Conservation (phyloP, 1,140 invertebrate genomes). For the Rhynchophorus ferrugineus region DNA sequence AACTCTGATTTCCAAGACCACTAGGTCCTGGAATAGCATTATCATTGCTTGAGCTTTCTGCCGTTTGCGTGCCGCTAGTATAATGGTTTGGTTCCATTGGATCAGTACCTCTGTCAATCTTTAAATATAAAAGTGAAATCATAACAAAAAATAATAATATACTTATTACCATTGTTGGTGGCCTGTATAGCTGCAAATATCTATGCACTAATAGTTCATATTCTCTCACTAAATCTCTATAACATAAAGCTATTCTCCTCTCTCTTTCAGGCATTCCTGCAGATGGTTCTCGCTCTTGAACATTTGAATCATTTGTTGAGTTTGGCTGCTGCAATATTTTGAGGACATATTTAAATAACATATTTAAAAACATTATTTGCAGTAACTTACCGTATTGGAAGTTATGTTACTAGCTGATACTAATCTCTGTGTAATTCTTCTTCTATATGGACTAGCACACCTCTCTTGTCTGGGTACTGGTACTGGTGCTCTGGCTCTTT, state of each 20-base stretch:
- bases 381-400: slow-evolving; percentile 15
- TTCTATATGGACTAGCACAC: slow-evolving; percentile 30
- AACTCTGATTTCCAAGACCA: slow-evolving; percentile 7
- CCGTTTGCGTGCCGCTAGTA: slow-evolving; percentile 31
- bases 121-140: slow-evolving; percentile 13
- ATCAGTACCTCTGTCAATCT: slow-evolving; percentile 61
- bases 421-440: slow-evolving; percentile 32
- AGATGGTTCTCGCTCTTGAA: slow-evolving; percentile 17
- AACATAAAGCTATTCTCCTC: slow-evolving; percentile 40
- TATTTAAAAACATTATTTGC: background rate
- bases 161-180: slow-evolving; percentile 40
- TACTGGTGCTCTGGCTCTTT: slow-evolving; percentile 45
- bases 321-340: slow-evolving; percentile 1
- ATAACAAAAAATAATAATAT: background rate
- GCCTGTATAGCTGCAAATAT: slow-evolving; percentile 44
- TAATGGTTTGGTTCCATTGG: slow-evolving; percentile 49
- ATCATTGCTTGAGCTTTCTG: slow-evolving; percentile 12
- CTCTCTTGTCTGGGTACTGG: slow-evolving; percentile 32
- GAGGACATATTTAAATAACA: slow-evolving; percentile 1
- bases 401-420: slow-evolving; percentile 13
- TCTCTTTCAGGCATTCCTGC: slow-evolving; percentile 38
- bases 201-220: slow-evolving; percentile 46
- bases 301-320: background rate
- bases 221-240: slow-evolving; percentile 45
- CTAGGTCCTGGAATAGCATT: slow-evolving; percentile 13